Conservation (phyloP, 1,140 invertebrate genomes). For the Trichogramma pretiosum region DNA sequence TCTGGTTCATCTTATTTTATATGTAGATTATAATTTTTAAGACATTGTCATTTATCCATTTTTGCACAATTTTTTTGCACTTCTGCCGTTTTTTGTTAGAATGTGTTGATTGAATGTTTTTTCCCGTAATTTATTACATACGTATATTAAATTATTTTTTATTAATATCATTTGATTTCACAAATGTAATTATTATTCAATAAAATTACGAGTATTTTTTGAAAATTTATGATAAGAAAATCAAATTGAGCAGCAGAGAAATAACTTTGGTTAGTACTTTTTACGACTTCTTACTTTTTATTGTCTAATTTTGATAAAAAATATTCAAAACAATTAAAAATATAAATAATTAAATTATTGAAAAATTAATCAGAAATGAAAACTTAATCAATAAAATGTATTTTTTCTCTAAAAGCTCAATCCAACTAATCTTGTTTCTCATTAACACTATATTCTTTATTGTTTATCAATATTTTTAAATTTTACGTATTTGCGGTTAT, state of each 20-base stretch:
- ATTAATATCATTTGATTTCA: slow-evolving; percentile 25
- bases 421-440: slow-evolving; percentile 6
- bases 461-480: slow-evolving; percentile 17
- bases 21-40: too few relatives aligned
- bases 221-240: slow-evolving; percentile 8
- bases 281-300: slow-evolving; percentile 9
- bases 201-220: too few relatives aligned
- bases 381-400: not conserved
- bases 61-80: slow-evolving; percentile 8
- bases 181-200: too few relatives aligned
- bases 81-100: slow-evolving; percentile 11
- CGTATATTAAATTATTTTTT: slow-evolving; percentile 20
- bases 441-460: slow-evolving; percentile 26
- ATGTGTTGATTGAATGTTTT: slow-evolving; percentile 17
- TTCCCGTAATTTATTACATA: slow-evolving; percentile 22
- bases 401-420: slow-evolving; percentile 10
- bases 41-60: slow-evolving; percentile 3
- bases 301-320: slow-evolving; percentile 14
- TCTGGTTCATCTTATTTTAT: too few relatives aligned
- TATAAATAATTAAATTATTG: slow-evolving; percentile 12
- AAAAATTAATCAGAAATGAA: slow-evolving; percentile 13
- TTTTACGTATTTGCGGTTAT: slow-evolving; percentile 21
- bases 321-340: slow-evolving; percentile 11
- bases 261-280: slow-evolving; percentile 13
- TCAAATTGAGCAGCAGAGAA: slow-evolving; percentile 16